Evolutionary conservation across 2,797 vertebrate genomes (phyloP), one percentile per base, ranked within the genome.

Genomic region (Mus caroli): DNA sequence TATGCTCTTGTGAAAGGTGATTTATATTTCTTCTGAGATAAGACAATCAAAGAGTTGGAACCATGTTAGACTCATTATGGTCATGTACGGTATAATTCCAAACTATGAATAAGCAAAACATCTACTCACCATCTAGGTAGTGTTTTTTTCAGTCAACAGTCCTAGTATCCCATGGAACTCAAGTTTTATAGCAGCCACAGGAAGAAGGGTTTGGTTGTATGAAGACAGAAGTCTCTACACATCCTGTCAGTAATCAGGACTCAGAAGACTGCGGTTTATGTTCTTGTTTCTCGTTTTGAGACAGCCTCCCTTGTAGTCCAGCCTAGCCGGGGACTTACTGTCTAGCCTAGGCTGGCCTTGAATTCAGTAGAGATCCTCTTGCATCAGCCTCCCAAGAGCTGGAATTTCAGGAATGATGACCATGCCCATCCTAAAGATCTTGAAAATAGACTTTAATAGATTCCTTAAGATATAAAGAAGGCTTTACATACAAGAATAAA

Each of bases 61-160:
- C 31, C 31, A 6, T 54, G 69, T 90, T 95, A 93, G 92, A 88
- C 58, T 88, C 77, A 46, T 17, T 54, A 5, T 15, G 85, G 46
- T 85, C 15, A 37, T 64, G 5, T 62, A 77, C 13, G 37, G 95
- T 64, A 91, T 96, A 91, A 80, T 85, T 67, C 26, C 67, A 67
- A 95, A 19, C 46, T 58, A 7, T 79, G 79, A 96, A 69, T 89
- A 77, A 85, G 80, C 80, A 88, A 50, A 87, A 95, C 43, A 90
- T 75, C 86, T 80, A 77, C 84, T 85, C 87, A 37, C 31, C 54
- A 14, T 17, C 40, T n/a, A 84, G 52, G 67, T 88, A 80, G 37
- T 82, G 79, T 24, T 71, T 24, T 83, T 89, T 94, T 56, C 92
- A 71, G 85, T 83, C 26, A 93, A 11, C 83, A n/a, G n/a, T 46